Base-by-base conservation (phyloP, 2,888 invertebrate species). In the Allygus modestus region DNA sequence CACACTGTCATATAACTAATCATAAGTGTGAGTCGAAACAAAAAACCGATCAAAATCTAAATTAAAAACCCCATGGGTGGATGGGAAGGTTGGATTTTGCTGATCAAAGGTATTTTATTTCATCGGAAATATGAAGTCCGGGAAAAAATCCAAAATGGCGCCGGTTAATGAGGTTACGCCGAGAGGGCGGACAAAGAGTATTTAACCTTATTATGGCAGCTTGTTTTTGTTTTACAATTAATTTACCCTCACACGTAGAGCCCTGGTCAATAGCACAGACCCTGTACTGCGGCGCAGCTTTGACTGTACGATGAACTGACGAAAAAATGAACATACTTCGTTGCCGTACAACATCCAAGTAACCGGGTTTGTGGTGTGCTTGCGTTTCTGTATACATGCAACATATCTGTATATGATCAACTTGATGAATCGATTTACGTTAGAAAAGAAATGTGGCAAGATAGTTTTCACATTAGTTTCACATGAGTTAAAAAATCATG, bases 211-310 rank as follows among this genome's bases (percentile, higher is more conserved):
- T 77, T 77, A 77, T 77, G 75, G 75, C 43, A 51, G 75, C 51
- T 77, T 65, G 65, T 26, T 77, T 77, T 77, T 77, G 75, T 77
- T 77, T 43, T 77, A 77, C 46, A 77, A 77, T 77, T 77, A 77
- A 77, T 46, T 43, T 77, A 65, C 65, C 28, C 65, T 65, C 65
- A 65, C 65, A 65, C 65, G 65, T 65, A 28, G 17, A 31, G 15
- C 15, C 15, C 28, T 9, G 65, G 31, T 58, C 58, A 26, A 58
- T 58, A 58, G 2, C 58, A 51, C 58, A 26, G 58, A 17, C 5
- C 1, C 54, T n/a, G 23, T 54, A 23, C 54, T 4, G 20, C 46
- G n/a, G 46, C 1, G 17, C 46, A 11, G 46, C 46, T 46, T 46
- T 46, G 46, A 46, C 20, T 23, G 23, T n/a, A 5, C 23, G 54